Evolutionary conservation across 2,113 vertebrate genomes (phyloP).

Genomic region (Pseudopodoces humilis): DNA sequence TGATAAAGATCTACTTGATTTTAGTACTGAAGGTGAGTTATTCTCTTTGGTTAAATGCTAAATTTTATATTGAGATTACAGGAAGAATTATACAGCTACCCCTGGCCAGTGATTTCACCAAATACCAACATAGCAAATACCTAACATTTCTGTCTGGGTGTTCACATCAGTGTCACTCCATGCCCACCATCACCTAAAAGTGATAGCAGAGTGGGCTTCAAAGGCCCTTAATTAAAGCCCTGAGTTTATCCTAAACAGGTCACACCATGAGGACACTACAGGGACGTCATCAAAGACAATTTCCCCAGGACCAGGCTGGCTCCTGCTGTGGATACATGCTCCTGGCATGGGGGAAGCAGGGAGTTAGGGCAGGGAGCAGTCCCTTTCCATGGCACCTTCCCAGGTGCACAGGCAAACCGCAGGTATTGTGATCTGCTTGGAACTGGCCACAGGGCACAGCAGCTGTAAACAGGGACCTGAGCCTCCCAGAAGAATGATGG

Average conservation of each 20-base stretch:
- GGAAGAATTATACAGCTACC: neutral
- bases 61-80: neutral
- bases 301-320: neutral
- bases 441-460: neutral
- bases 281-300: neutral
- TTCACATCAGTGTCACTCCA: neutral
- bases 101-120: neutral
- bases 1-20: neutral
- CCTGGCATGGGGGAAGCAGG: fast-evolving
- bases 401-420: neutral
- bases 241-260: neutral
- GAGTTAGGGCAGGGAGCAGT: neutral
- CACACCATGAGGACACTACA: fast-evolving
- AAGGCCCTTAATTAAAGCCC: neutral
- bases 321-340: neutral
- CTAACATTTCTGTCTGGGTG: neutral
- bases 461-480: neutral
- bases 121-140: neutral
- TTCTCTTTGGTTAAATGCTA: neutral
- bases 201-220: neutral
- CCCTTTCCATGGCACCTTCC: neutral
- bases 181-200: neutral
- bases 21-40: neutral
- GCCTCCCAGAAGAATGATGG: neutral
- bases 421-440: neutral